A percentile compares a stretch with the other conserved stretches of the same genome.
phyloP scores from a whole-genome alignment of 2,888 invertebrate genomes.

The Magallana nippona region DNA sequence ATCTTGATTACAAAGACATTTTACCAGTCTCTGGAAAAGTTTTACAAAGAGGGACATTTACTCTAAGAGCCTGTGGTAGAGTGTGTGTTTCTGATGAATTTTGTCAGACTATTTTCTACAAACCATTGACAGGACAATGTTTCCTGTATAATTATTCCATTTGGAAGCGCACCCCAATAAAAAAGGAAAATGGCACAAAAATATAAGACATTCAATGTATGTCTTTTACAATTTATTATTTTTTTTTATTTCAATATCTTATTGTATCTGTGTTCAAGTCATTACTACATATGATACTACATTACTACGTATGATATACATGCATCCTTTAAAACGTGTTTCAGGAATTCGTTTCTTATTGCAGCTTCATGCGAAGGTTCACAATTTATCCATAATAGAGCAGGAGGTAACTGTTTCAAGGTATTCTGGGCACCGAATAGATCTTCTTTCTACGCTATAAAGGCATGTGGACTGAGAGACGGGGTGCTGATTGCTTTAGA shows the following conservation, averaged over 20 bases:
- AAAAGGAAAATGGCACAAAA: not conserved
- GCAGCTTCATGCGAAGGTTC: not conserved
- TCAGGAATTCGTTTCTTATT: not conserved
- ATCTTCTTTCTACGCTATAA: not conserved
- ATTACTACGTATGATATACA: too few relatives aligned
- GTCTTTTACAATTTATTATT: not conserved
- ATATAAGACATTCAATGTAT: not conserved
- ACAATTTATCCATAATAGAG: not conserved
- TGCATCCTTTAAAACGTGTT: too few relatives aligned
- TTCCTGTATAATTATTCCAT: constrained; percentile 4
- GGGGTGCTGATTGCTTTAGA: constrained; percentile 12
- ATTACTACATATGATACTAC: too few relatives aligned
- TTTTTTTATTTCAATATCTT: not conserved
- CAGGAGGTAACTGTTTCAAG: not conserved
- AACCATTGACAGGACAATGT: not conserved
- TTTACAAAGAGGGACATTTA: not conserved
- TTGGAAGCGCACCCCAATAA: not conserved
- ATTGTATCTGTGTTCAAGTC: too few relatives aligned
- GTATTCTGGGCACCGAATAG: not conserved
- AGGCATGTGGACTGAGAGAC: not conserved
- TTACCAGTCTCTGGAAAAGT: not conserved
- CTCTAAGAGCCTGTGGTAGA: not conserved
- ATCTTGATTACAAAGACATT: not conserved
- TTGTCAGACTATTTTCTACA: constrained; percentile 5
- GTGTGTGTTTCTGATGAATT: not conserved